Conservation (phyloP, 2,797 vertebrate species). For the Lagodon rhomboides region DNA sequence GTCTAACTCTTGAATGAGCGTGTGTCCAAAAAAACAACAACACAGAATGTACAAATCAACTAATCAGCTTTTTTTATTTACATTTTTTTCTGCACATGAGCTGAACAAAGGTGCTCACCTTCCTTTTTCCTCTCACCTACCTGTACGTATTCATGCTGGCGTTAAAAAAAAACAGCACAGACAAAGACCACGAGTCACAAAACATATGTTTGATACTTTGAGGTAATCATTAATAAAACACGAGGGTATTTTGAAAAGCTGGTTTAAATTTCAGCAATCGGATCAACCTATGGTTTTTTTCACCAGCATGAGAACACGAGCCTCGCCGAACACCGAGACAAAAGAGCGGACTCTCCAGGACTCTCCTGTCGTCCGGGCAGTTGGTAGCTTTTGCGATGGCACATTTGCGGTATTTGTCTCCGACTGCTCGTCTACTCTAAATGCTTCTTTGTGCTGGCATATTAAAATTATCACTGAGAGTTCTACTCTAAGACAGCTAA, state of each 20-base stretch:
- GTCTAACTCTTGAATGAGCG: not conserved
- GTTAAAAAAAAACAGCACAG: slow-evolving; percentile 33
- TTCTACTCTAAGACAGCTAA: slow-evolving; percentile 39
- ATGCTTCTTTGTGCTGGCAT: slow-evolving; percentile 31
- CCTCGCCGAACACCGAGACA: slow-evolving; percentile 28
- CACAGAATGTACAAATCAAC: slow-evolving; percentile 28
- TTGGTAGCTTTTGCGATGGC: slow-evolving; percentile 71
- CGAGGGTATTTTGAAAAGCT: slow-evolving; percentile 40
- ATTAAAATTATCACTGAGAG: slow-evolving; percentile 18
- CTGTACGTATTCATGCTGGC: not conserved
- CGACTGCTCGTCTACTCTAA: slow-evolving; percentile 18
- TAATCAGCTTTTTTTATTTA: slow-evolving; percentile 35
- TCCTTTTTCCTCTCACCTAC: not conserved
- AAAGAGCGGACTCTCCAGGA: slow-evolving; percentile 3
- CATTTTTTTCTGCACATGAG: slow-evolving; percentile 24
- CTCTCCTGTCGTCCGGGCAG: slow-evolving; percentile 64
- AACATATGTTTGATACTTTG: slow-evolving; percentile 35
- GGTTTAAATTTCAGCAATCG: slow-evolving; percentile 38
- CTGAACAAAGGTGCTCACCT: not conserved
- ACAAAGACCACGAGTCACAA: slow-evolving; percentile 48
- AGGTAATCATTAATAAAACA: slow-evolving; percentile 65
- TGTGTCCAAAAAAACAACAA: not conserved
- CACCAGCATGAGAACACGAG: slow-evolving; percentile 20
- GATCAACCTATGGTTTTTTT: slow-evolving; percentile 39
- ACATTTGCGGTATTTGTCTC: slow-evolving; percentile 45